These are phyloP conservation scores for Harpalus rufipes DNA, from an alignment of 2,888 invertebrate genomes.

Conservation along the genomic window DNA sequence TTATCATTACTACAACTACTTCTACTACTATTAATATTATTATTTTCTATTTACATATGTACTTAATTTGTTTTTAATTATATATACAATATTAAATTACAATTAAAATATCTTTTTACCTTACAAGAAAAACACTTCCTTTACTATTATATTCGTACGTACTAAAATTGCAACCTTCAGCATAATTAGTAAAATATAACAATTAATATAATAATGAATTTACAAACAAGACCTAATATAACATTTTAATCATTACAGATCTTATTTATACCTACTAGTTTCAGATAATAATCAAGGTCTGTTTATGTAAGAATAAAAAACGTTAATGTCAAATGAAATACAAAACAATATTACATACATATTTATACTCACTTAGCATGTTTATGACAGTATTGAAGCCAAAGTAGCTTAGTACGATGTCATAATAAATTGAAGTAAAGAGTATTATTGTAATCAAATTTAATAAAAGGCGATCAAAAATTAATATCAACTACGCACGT, in stretches of 20 bases:
- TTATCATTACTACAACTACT: background rate
- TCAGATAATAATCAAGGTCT: background rate
- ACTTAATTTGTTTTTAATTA: conserved; percentile 13
- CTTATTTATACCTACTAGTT: background rate
- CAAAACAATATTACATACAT: background rate
- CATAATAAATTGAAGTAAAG: too few species aligned
- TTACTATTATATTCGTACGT: background rate
- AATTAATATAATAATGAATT: background rate
- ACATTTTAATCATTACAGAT: background rate
- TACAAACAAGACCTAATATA: background rate
- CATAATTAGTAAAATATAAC: background rate
- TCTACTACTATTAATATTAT: background rate
- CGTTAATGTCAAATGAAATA: background rate
- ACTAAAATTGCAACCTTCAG: background rate
- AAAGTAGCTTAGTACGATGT: too few species aligned
- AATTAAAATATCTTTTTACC: background rate
- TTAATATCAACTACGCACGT: too few species aligned
- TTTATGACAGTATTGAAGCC: too few species aligned
- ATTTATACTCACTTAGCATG: too few species aligned
- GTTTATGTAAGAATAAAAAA: conserved; percentile 1
- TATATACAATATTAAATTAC: background rate
- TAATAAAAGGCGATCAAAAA: too few species aligned
- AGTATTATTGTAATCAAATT: too few species aligned
- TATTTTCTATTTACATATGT: conserved; percentile 11
- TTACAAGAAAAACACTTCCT: conserved; percentile 11